These are phyloP conservation scores for Platygyra sinensis DNA, from an alignment of 64 coral and sea anemone species.

Conservation along the genomic window DNA sequence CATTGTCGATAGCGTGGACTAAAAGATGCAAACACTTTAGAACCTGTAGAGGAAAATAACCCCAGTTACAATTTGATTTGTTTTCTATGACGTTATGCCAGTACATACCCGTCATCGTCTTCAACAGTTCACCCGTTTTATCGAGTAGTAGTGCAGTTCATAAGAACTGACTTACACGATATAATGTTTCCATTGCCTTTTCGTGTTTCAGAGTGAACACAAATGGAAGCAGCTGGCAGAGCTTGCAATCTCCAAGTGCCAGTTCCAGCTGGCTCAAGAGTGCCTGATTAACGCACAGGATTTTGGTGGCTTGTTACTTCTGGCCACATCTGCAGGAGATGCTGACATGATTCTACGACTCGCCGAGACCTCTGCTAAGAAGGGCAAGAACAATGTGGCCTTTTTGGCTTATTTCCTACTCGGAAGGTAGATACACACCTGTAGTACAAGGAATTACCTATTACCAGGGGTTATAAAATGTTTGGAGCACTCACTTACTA, in stretches of 20 bases:
- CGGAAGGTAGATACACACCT: constrained; percentile 80
- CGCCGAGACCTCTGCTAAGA: constrained; percentile 78
- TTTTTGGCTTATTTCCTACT: constrained; percentile 95
- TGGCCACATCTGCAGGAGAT: constrained; percentile 96
- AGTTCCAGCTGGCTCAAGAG: constrained; percentile 95
- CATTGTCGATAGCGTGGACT: too few species aligned
- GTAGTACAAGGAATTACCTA: neutral
- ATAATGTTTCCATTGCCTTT: neutral
- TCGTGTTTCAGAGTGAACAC: constrained; percentile 78
- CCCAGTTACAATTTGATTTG: too few species aligned
- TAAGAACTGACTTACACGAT: too few species aligned
- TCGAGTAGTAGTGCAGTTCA: too few species aligned
- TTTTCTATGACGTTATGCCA: too few species aligned
- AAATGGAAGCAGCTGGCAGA: constrained; percentile 99
- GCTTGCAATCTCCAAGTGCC: constrained; percentile 93
- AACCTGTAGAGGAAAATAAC: too few species aligned
- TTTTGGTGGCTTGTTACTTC: constrained; percentile 91
- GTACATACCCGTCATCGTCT: too few species aligned
- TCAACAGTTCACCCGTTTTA: too few species aligned
- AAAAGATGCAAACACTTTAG: too few species aligned
- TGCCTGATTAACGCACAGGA: constrained; percentile 94
- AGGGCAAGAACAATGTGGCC: constrained; percentile 97
- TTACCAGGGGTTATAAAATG: neutral
- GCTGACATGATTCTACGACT: constrained; percentile 94
- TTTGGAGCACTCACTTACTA: too few species aligned